Conservation (phyloP, 2,888 invertebrate species). For the Hypomecis atomaria region DNA sequence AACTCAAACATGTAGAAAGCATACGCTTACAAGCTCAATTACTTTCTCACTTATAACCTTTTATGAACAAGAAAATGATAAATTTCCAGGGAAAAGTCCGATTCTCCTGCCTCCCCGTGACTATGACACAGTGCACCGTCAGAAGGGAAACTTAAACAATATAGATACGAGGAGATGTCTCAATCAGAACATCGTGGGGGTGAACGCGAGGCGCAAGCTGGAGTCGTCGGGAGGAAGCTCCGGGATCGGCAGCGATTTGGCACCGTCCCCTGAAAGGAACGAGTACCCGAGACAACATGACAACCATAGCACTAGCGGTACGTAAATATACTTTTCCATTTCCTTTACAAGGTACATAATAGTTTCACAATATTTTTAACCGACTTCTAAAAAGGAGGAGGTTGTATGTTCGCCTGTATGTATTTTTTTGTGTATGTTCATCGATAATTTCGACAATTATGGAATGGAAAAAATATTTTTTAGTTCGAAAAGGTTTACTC, state of each 20-base stretch:
- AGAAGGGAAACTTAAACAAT: conserved; percentile 77
- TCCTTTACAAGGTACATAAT: too few relatives aligned
- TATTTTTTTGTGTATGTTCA: too few relatives aligned
- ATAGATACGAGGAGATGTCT: conserved; percentile 86
- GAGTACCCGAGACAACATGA: conserved; percentile 80
- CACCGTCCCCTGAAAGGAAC: conserved; percentile 90
- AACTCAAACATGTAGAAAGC: conserved; percentile 19
- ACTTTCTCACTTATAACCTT: conserved; percentile 4
- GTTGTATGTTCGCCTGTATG: too few relatives aligned
- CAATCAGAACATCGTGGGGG: conserved; percentile 87
- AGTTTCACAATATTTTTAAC: too few relatives aligned
- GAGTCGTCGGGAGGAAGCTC: conserved; percentile 93
- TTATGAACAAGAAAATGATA: conserved; percentile 9
- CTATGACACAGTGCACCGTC: conserved; percentile 96
- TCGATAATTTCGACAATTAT: too few relatives aligned
- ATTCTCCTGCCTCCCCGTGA: conserved; percentile 96
- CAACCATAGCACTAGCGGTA: conserved; percentile 87
- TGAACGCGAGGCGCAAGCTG: conserved; percentile 77
- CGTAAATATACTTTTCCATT: conserved; percentile 52
- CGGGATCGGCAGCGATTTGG: conserved; percentile 95
- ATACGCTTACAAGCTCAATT: conserved; percentile 27
- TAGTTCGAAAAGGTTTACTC: too few relatives aligned
- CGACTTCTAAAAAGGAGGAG: too few relatives aligned
- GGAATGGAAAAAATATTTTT: too few relatives aligned
- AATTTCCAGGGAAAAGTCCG: conserved; percentile 85